Conservation (phyloP, 2,797 vertebrate genomes). For the Hydrolagus colliei region DNA sequence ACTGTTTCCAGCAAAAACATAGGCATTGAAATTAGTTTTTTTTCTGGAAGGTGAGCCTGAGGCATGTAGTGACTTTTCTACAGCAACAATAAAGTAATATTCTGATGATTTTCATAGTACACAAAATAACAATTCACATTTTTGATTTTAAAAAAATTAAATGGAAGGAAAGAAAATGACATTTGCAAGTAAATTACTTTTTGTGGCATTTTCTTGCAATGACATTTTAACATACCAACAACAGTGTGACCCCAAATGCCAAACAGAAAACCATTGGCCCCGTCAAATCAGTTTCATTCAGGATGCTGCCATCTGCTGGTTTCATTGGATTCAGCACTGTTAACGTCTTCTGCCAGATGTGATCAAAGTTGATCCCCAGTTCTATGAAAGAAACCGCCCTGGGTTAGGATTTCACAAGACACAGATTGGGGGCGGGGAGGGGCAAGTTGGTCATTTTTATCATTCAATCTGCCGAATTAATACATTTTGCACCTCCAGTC, state of each 20-base stretch:
- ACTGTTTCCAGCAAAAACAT: not conserved
- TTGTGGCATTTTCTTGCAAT: not conserved
- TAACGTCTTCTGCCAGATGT: constrained; percentile 69
- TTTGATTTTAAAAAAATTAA: not conserved
- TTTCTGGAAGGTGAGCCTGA: not conserved
- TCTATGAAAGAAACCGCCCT: constrained; percentile 48
- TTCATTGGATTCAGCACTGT: constrained; percentile 67
- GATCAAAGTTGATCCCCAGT: constrained; percentile 68
- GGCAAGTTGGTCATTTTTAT: no score
- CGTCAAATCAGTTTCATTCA: constrained; percentile 65
- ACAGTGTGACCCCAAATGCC: constrained; percentile 55
- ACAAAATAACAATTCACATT: not conserved
- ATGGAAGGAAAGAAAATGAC: not conserved
- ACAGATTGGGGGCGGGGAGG: no score
- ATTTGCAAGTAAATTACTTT: not conserved
- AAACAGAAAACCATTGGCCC: constrained; percentile 62
- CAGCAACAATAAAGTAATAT: not conserved
- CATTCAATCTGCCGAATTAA: no score
- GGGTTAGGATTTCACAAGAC: constrained; percentile 20
- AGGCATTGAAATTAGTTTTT: not conserved
- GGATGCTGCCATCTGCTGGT: constrained; percentile 68
- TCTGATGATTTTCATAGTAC: constrained; percentile 9
- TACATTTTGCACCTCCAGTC: no score
- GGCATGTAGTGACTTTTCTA: not conserved
- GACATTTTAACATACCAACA: constrained; percentile 53